These are phyloP conservation scores for Cettia cetti DNA, from an alignment of 2,113 vertebrate genomes.

Conservation along the genomic window DNA sequence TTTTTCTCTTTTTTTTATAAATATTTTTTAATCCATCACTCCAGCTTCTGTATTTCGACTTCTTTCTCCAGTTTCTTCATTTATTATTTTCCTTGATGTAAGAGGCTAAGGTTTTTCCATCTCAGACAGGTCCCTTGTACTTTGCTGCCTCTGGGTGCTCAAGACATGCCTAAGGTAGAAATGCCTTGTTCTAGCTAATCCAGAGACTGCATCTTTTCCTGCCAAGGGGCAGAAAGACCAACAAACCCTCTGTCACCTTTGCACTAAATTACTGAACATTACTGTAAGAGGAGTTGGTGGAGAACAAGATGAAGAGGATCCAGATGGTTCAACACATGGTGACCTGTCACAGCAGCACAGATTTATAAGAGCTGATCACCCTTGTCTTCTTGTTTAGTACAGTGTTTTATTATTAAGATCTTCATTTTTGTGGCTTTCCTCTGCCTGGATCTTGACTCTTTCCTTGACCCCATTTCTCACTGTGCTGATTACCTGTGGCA, in stretches of 20 bases:
- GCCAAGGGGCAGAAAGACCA: not conserved
- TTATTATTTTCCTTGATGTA: not conserved
- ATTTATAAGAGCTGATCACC: slow-evolving; percentile 29
- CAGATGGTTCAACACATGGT: slow-evolving; percentile 58
- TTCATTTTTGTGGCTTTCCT: not conserved
- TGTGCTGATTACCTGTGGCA: not conserved
- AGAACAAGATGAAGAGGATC: slow-evolving; percentile 20
- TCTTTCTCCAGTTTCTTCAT: not conserved
- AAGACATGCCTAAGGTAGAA: not conserved
- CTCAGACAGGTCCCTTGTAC: not conserved
- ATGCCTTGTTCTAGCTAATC: not conserved
- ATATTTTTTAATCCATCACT: not conserved
- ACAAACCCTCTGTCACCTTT: not conserved
- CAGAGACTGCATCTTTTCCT: not conserved
- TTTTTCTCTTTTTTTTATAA: not conserved
- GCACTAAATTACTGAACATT: not conserved
- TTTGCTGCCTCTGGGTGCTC: not conserved
- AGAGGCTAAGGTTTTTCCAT: not conserved
- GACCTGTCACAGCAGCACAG: slow-evolving; percentile 33
- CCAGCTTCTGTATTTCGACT: not conserved
- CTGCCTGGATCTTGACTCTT: not conserved
- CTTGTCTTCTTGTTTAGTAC: not conserved
- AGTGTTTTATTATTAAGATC: slow-evolving; percentile 8
- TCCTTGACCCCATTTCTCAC: not conserved
- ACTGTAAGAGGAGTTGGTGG: not conserved